These are phyloP conservation scores for Agrotis puta DNA, from an alignment of 2,888 invertebrate genomes.

Conservation along the genomic window DNA sequence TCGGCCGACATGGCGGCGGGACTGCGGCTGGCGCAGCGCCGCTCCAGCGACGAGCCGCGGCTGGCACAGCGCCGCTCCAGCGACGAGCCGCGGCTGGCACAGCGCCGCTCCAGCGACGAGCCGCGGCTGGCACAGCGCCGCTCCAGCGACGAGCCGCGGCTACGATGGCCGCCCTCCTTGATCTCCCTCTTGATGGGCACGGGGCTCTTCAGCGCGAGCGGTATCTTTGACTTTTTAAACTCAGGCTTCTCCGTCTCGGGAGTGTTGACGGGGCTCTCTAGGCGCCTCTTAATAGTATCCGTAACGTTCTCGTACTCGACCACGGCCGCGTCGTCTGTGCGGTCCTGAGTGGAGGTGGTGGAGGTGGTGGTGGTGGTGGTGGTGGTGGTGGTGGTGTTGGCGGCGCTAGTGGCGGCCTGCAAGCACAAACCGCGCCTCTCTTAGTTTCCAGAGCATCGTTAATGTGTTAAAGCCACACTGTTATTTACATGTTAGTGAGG, in stretches of 20 bases:
- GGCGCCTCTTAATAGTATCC: constrained; percentile 92
- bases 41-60: constrained; percentile 77
- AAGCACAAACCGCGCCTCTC: constrained; percentile 75
- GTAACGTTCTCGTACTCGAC: constrained; percentile 91
- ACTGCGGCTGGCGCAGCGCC: constrained; percentile 58
- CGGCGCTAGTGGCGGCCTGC: constrained; percentile 73
- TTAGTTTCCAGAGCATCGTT: constrained; percentile 66
- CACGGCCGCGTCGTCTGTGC: constrained; percentile 51
- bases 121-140: constrained; percentile 66
- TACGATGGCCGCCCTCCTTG: constrained; percentile 77
- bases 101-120: constrained; percentile 74
- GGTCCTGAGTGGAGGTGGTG: constrained; percentile 12
- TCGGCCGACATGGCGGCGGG: constrained; percentile 62
- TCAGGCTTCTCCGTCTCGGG: constrained; percentile 83
- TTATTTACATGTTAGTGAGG: constrained; percentile 67
- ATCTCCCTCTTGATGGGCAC: constrained; percentile 81
- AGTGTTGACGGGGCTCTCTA: constrained; percentile 86
- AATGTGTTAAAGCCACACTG: constrained; percentile 69
- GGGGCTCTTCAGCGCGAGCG: constrained; percentile 84
- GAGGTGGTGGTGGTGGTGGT: neutral
- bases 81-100: constrained; percentile 76
- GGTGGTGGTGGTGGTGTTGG: neutral
- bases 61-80: constrained; percentile 73
- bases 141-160: constrained; percentile 78
- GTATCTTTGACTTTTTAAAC: constrained; percentile 86